A percentile compares a stretch with the other conserved stretches of the same genome.
These are phyloP conservation scores for Mesorhabditis spiculigera DNA, from an alignment of 2,888 invertebrate species.

Conservation along the genomic window DNA sequence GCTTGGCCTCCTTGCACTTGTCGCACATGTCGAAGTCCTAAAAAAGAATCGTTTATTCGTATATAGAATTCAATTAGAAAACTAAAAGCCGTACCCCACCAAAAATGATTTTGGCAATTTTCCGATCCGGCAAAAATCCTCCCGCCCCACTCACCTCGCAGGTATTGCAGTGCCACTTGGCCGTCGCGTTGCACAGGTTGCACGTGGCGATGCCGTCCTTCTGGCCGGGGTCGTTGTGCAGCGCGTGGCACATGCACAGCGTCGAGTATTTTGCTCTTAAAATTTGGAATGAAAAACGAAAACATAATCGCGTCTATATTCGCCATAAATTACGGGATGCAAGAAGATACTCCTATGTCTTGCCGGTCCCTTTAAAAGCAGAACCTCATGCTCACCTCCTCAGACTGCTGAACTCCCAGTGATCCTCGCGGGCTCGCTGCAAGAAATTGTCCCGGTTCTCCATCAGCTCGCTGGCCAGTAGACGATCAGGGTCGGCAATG, in stretches of 20 bases:
- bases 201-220: constrained; percentile 82
- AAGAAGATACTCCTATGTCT: too few relatives aligned
- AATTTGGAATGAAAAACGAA: too few relatives aligned
- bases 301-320: too few relatives aligned
- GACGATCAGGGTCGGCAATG: constrained; percentile 93
- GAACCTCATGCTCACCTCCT: constrained; percentile 17
- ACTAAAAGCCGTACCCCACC: too few relatives aligned
- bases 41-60: too few relatives aligned
- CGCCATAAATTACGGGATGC: too few relatives aligned
- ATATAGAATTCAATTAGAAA: too few relatives aligned
- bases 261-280: constrained; percentile 78
- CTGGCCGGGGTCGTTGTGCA: constrained; percentile 96
- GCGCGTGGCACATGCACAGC: constrained; percentile 91
- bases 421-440: constrained; percentile 92
- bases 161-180: constrained; percentile 87
- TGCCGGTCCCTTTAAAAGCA: too few relatives aligned
- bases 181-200: constrained; percentile 91
- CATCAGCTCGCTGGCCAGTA: constrained; percentile 94
- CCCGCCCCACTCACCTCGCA: too few relatives aligned
- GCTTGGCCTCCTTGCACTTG: constrained; percentile 86
- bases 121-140: too few relatives aligned
- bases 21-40: constrained; percentile 95
- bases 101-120: too few relatives aligned
- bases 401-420: constrained; percentile 83
- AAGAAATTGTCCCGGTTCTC: constrained; percentile 98